Conservation (phyloP, 2,888 invertebrate genomes). For the Andrena flavipes region DNA sequence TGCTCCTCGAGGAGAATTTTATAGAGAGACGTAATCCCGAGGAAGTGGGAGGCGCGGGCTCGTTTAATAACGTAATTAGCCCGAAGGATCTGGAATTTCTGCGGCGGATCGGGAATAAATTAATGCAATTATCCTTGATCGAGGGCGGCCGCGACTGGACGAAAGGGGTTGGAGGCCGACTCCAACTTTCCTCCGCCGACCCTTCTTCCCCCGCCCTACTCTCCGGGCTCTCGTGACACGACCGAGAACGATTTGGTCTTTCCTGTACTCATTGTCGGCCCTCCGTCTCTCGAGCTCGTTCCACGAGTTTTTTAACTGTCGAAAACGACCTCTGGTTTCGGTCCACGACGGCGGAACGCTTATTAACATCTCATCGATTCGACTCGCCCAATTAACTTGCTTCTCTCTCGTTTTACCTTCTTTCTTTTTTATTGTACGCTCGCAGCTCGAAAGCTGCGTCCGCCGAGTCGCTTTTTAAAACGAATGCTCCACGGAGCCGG, state of each 20-base stretch:
- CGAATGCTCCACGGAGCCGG: constrained; percentile 53
- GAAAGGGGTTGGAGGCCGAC: constrained; percentile 51
- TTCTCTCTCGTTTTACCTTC: neutral
- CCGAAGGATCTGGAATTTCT: constrained; percentile 76
- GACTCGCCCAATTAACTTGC: constrained; percentile 77
- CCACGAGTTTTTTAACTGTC: constrained; percentile 6
- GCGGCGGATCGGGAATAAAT: constrained; percentile 77
- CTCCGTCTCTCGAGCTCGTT: constrained; percentile 5
- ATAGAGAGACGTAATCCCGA: constrained; percentile 67
- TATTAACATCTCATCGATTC: constrained; percentile 65
- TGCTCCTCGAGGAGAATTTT: constrained; percentile 61
- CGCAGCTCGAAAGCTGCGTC: constrained; percentile 40
- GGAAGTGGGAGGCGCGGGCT: constrained; percentile 54
- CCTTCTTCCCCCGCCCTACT: neutral
- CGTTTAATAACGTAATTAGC: constrained; percentile 78
- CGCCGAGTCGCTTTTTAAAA: constrained; percentile 43
- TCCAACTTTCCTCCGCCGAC: constrained; percentile 26
- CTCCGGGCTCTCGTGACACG: constrained; percentile 31
- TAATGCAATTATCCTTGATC: constrained; percentile 79
- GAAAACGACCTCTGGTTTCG: constrained; percentile 14
- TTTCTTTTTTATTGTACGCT: constrained; percentile 22
- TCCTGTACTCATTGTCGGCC: constrained; percentile 42
- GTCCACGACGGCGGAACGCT: constrained; percentile 28
- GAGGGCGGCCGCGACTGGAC: constrained; percentile 46
- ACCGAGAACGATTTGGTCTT: constrained; percentile 49